Evolutionary conservation across 37 sponge, comb jelly and placozoan species (phyloP).

Genomic region (Haliclona indistincta): DNA sequence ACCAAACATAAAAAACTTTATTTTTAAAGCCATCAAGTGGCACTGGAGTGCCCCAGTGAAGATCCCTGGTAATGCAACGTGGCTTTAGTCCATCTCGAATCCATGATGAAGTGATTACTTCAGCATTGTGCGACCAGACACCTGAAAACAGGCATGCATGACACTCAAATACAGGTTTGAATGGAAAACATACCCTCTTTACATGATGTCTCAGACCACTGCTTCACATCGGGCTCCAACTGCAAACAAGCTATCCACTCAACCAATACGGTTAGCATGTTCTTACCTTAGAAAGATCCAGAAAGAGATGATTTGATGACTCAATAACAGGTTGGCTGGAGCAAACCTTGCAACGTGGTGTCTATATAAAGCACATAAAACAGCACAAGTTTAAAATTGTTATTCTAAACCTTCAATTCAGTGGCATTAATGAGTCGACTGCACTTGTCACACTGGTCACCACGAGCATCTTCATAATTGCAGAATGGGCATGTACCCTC

Average conservation of each 20-base stretch:
- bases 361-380: not conserved
- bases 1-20: slow-evolving; percentile 95
- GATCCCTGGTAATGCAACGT: slow-evolving; percentile 80
- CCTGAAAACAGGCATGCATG: slow-evolving; percentile 9
- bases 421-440: slow-evolving; percentile 79
- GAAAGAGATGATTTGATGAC: slow-evolving; percentile 74
- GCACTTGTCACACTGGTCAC: slow-evolving; percentile 91
- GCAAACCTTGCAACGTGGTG: slow-evolving; percentile 79
- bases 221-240: slow-evolving; percentile 22
- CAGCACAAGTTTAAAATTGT: not conserved
- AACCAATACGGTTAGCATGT: not conserved
- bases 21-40: slow-evolving; percentile 82
- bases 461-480: slow-evolving; percentile 69
- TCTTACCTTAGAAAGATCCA: slow-evolving; percentile 56
- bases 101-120: slow-evolving; percentile 78
- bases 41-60: slow-evolving; percentile 91
- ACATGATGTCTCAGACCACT: slow-evolving; percentile 31
- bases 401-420: slow-evolving; percentile 50
- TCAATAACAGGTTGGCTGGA: slow-evolving; percentile 43
- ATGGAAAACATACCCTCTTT: slow-evolving; percentile 7
- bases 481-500: slow-evolving; percentile 84
- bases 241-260: slow-evolving; percentile 3
- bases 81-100: slow-evolving; percentile 72
- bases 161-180: not conserved
- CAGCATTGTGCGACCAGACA: slow-evolving; percentile 62